These are phyloP conservation scores for Exocentrus adspersus DNA, from an alignment of 2,888 invertebrate species.

Conservation along the genomic window DNA sequence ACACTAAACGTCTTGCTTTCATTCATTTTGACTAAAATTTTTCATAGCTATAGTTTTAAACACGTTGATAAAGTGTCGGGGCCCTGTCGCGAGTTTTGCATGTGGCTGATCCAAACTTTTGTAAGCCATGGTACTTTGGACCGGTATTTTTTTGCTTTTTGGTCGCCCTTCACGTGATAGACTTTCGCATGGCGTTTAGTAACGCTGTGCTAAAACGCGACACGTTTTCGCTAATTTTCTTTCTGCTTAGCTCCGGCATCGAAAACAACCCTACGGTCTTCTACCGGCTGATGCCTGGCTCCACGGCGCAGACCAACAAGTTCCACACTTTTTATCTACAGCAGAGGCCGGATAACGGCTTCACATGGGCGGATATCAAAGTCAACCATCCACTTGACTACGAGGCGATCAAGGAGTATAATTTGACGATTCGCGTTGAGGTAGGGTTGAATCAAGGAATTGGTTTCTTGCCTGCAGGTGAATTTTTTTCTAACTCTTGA, in stretches of 20 bases:
- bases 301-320: conserved; percentile 96
- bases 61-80: conserved; percentile 29
- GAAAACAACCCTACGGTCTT: conserved; percentile 96
- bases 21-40: conserved; percentile 25
- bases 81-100: conserved; percentile 52
- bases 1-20: conserved; percentile 19
- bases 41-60: no score
- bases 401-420: conserved; percentile 94
- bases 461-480: conserved; percentile 13
- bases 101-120: conserved; percentile 60
- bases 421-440: conserved; percentile 95
- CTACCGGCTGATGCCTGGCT: conserved; percentile 94
- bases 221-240: conserved; percentile 38
- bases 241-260: conserved; percentile 84
- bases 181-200: conserved; percentile 38
- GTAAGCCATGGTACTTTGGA: conserved; percentile 56
- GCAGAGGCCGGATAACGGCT: conserved; percentile 91
- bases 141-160: conserved; percentile 53
- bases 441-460: conserved; percentile 63
- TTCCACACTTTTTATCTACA: conserved; percentile 95
- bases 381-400: conserved; percentile 96
- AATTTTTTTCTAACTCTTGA: neutral
- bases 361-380: conserved; percentile 96
- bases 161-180: conserved; percentile 49
- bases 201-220: conserved; percentile 17